Percentiles rank a stretch among this genome's conserved stretches.
Evolutionary conservation across 2,888 invertebrate species (phyloP).

Genomic region (Stenurella melanura): DNA sequence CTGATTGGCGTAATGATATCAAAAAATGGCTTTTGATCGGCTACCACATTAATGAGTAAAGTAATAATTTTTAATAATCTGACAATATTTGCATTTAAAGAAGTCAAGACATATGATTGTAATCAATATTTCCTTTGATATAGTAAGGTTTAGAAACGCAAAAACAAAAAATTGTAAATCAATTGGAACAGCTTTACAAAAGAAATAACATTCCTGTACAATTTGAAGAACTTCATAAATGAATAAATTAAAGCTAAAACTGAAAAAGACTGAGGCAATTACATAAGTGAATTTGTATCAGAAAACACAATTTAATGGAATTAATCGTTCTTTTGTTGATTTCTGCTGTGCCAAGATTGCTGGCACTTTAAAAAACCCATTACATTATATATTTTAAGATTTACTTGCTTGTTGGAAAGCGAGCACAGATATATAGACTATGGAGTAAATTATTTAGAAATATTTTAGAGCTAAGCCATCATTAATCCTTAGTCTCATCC

Average conservation of each 20-base stretch:
- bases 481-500: background rate
- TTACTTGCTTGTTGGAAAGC: background rate
- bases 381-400: constrained; percentile 1
- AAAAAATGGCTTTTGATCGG: no score
- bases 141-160: background rate
- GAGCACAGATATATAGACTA: background rate
- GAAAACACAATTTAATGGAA: background rate
- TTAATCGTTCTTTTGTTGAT: background rate
- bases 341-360: background rate
- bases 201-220: background rate
- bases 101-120: no score
- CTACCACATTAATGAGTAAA: no score
- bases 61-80: no score
- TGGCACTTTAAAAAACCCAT: background rate
- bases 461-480: background rate
- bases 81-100: no score
- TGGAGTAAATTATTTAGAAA: constrained; percentile 20
- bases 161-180: background rate
- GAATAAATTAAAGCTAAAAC: background rate
- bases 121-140: no score
- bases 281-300: background rate
- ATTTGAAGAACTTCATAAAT: no score
- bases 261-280: background rate
- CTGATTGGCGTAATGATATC: no score
- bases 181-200: background rate